Percentiles rank a stretch among this genome's conserved stretches.
phyloP scores from a whole-genome alignment of 2,113 vertebrate genomes.

The Phyllostomus discolor region DNA sequence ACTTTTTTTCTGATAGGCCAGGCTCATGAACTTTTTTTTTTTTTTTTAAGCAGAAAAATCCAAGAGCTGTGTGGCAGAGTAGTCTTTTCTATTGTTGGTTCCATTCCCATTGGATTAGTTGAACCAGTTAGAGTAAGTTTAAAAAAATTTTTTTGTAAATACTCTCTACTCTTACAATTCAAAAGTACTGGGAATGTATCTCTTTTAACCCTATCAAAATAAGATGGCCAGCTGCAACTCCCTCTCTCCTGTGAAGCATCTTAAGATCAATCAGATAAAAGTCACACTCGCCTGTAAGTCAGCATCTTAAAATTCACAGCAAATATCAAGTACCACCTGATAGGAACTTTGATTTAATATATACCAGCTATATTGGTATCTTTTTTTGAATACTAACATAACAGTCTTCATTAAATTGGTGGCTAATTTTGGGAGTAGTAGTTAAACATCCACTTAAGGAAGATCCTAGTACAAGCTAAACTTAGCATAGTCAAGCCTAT shows the following conservation, averaged over 20 bases:
- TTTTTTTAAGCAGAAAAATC: background rate
- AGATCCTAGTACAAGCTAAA: background rate
- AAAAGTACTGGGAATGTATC: background rate
- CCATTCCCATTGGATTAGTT: background rate
- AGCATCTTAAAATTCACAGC: slow-evolving; percentile 1
- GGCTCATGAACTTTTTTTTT: background rate
- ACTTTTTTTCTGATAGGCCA: background rate
- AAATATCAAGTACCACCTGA: background rate
- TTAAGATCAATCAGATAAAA: background rate
- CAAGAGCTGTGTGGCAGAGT: background rate
- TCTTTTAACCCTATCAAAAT: background rate
- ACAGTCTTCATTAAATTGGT: background rate
- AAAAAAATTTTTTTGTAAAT: background rate
- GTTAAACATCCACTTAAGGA: background rate
- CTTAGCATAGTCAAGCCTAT: background rate
- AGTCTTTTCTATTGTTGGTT: background rate
- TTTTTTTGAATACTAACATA: background rate
- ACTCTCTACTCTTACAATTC: background rate
- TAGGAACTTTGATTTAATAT: background rate
- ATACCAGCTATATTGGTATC: background rate
- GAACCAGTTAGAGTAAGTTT: background rate
- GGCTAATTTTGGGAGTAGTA: background rate
- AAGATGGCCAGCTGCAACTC: background rate
- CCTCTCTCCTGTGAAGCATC: background rate
- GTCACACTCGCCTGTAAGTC: background rate